Evolutionary conservation across 2,797 vertebrate genomes (phyloP).

Genomic region (Mallotus villosus): DNA sequence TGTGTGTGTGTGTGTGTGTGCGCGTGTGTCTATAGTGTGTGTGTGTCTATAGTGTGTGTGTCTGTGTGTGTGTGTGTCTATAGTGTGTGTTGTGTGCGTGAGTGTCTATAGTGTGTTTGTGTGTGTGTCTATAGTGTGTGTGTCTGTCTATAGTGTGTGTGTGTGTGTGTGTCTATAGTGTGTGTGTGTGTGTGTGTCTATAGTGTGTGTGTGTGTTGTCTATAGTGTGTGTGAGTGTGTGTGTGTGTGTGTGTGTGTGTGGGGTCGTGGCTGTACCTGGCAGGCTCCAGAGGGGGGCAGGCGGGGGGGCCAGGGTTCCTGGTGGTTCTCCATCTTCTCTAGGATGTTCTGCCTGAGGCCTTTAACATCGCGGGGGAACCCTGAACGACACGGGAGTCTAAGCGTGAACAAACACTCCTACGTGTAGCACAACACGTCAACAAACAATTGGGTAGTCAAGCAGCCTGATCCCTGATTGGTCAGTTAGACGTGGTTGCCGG

Average conservation of each 20-base stretch:
- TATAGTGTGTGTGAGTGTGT: neutral
- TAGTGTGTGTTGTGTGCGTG: neutral
- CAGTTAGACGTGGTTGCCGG: too few species aligned
- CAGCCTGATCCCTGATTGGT: neutral
- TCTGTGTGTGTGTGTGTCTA: neutral
- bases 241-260: neutral
- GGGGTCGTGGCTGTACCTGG: slow-evolving; percentile 18
- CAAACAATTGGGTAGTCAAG: neutral
- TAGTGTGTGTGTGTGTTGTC: neutral
- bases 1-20: neutral
- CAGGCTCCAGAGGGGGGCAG: slow-evolving; percentile 46
- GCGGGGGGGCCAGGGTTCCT: slow-evolving; percentile 42
- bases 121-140: neutral
- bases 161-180: neutral
- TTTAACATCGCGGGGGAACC: slow-evolving; percentile 48
- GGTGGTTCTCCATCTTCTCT: slow-evolving; percentile 78
- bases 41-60: neutral
- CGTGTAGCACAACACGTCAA: neutral
- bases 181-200: neutral
- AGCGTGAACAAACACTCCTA: neutral
- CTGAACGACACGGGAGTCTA: slow-evolving; percentile 54
- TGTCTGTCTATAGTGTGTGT: neutral
- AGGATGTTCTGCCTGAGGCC: slow-evolving; percentile 77
- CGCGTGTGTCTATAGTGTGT: neutral
- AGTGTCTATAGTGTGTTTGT: neutral